Evolutionary conservation across 2,888 invertebrate species (phyloP), one percentile per base, ranked within the genome.

Genomic region (Oscheius onirici): DNA sequence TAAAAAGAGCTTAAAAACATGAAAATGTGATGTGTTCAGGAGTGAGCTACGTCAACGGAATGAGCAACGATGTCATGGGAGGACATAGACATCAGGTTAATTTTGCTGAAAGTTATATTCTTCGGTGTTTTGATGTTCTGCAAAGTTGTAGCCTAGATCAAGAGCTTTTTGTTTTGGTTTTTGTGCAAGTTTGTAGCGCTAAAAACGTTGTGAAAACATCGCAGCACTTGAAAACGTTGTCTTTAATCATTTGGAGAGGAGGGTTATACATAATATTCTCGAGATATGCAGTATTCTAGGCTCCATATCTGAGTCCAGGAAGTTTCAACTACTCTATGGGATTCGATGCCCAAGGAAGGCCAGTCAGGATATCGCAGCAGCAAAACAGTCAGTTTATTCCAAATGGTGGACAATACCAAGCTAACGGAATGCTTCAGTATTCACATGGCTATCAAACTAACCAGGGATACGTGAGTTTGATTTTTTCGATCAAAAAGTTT

Each of bases 301-400:
- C 57, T 1, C 10, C 44, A n/a, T 13, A 55, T 57, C 43, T 68
- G 15, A 61, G 70, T 20, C 52, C 70, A 1, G 52, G 52, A 11
- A 70, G 63, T 60, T 72, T 67, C 17, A 57, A 72, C 17, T 26
- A 43, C 15, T 57, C 71, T 2, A 58, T 75, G 20, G 75, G 71
- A 3, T 75, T 58, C 46, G 73, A 73, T 55, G 26, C 73, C 2
- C 73, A 75, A n/a, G 75, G 73, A 11, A 63, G 67, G 46, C 75
- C 75, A 3, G 60, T 75, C n/a, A 40, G 75, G 20, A 3, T 46
- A 17, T 22, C 49, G 20, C 17, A 17, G 13, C 55, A 28, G 43
- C 5, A 15, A 58, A 71, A 67, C 66, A 65, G 28, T 49, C 63
- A 49, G 54, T 49, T 24, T 22, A 26, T 17, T 57, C 70, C 43